Conservation (phyloP, 37 sponge, comb jelly and placozoan species). For the Dysidea cf. avara region DNA sequence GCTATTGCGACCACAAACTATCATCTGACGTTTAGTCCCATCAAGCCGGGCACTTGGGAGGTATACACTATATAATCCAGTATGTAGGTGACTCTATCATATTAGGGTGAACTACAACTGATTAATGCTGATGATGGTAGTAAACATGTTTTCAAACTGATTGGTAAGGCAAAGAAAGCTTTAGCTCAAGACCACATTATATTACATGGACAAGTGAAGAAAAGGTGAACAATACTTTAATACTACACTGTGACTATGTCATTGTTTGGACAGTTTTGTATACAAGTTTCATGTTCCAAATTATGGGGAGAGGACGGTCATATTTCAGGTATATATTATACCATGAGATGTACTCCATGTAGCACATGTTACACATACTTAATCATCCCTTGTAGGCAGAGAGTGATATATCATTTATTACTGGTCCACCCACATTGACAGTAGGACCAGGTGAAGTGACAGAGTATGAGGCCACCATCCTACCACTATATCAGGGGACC, state of each 20-base stretch:
- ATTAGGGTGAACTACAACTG: slow-evolving; percentile 65
- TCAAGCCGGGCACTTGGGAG: slow-evolving; percentile 58
- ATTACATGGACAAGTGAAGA: slow-evolving; percentile 59
- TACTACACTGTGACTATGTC: not conserved
- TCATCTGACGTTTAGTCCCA: slow-evolving; percentile 71
- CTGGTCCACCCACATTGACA: slow-evolving; percentile 60
- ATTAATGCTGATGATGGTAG: slow-evolving; percentile 54
- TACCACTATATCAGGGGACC: slow-evolving; percentile 45
- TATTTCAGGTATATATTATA: too few species aligned
- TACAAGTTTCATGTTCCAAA: slow-evolving; percentile 78
- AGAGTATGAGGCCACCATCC: slow-evolving; percentile 59
- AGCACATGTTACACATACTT: too few species aligned
- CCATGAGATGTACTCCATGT: too few species aligned
- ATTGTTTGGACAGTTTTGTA: slow-evolving; percentile 24
- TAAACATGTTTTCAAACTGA: slow-evolving; percentile 64
- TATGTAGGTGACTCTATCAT: not conserved
- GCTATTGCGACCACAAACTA: slow-evolving; percentile 70
- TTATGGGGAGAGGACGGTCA: slow-evolving; percentile 34
- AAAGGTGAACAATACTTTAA: slow-evolving; percentile 36
- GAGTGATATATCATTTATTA: slow-evolving; percentile 65
- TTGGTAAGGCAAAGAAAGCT: slow-evolving; percentile 67
- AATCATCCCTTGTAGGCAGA: slow-evolving; percentile 43
- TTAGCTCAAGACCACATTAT: slow-evolving; percentile 68
- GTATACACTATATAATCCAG: slow-evolving; percentile 16
- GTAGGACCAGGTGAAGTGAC: slow-evolving; percentile 53